phyloP scores from a whole-genome alignment of 37 sponge, comb jelly and placozoan genomes.

The Chondrilla cf. caribensis region DNA sequence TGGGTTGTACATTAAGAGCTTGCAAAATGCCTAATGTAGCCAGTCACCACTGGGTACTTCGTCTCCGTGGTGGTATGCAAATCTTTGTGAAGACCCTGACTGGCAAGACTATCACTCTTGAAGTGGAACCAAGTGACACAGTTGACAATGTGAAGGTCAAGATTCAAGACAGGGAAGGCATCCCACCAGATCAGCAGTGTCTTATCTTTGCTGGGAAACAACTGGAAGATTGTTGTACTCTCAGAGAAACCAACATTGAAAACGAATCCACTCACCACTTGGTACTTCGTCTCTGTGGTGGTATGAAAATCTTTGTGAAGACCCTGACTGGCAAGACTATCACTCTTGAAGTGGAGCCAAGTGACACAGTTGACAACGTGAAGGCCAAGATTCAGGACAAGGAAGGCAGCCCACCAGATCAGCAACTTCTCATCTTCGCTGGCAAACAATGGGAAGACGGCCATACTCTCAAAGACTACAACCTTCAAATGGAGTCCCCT shows the following conservation, averaged over 20 bases:
- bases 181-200: conserved; percentile 58
- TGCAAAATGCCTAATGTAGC: too few species aligned
- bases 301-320: conserved; percentile 59
- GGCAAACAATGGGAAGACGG: too few species aligned
- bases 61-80: conserved; percentile 70
- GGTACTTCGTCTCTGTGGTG: too few species aligned
- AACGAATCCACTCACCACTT: conserved; percentile 40
- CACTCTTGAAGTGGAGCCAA: too few species aligned
- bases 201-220: conserved; percentile 62
- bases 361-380: too few species aligned
- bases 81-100: conserved; percentile 66
- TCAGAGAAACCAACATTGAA: conserved; percentile 50
- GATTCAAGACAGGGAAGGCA: conserved; percentile 61
- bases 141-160: conserved; percentile 65
- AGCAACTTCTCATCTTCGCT: too few species aligned
- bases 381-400: too few species aligned
- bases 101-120: conserved; percentile 67
- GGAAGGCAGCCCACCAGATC: too few species aligned
- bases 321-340: conserved; percentile 83
- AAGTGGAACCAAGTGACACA: conserved; percentile 48
- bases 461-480: too few species aligned
- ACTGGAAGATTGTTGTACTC: conserved; percentile 58
- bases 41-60: too few species aligned
- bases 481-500: conserved; percentile 18
- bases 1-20: too few species aligned